phyloP scores from a whole-genome alignment of 2,113 vertebrate species.

The Hyperoodon ampullatus region DNA sequence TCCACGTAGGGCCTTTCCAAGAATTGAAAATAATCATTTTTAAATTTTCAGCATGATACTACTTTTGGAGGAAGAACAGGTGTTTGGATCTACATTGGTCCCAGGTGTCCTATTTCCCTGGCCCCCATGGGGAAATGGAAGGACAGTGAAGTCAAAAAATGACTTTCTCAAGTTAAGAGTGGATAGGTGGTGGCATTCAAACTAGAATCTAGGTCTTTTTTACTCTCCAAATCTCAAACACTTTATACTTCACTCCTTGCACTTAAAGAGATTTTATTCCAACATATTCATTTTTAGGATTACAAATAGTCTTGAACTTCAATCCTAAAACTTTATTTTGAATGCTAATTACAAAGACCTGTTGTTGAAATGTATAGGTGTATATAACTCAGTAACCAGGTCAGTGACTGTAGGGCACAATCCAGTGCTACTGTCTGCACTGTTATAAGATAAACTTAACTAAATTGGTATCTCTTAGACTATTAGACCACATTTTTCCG shows the following conservation, averaged over 20 bases:
- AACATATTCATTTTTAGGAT: neutral
- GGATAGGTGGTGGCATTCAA: neutral
- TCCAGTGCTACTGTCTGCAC: neutral
- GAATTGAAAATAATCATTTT: neutral
- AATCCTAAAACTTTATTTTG: slow-evolving; percentile 43
- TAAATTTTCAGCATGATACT: neutral
- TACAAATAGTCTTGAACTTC: neutral
- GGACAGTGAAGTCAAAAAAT: neutral
- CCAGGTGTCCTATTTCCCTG: neutral
- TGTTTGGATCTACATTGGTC: neutral
- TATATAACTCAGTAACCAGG: neutral
- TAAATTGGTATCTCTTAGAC: neutral
- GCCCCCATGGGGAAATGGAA: neutral
- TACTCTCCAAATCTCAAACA: neutral
- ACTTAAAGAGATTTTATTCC: neutral
- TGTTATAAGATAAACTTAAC: slow-evolving; percentile 8
- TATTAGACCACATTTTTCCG: neutral
- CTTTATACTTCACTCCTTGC: neutral
- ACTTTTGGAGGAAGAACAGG: neutral
- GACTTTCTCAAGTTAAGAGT: neutral
- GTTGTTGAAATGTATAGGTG: neutral
- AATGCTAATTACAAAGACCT: slow-evolving; percentile 2
- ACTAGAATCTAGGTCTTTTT: neutral
- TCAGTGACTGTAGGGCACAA: neutral
- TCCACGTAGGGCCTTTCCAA: neutral